phyloP scores from a whole-genome alignment of 2,113 vertebrate genomes.

The Henicopernis longicauda region DNA sequence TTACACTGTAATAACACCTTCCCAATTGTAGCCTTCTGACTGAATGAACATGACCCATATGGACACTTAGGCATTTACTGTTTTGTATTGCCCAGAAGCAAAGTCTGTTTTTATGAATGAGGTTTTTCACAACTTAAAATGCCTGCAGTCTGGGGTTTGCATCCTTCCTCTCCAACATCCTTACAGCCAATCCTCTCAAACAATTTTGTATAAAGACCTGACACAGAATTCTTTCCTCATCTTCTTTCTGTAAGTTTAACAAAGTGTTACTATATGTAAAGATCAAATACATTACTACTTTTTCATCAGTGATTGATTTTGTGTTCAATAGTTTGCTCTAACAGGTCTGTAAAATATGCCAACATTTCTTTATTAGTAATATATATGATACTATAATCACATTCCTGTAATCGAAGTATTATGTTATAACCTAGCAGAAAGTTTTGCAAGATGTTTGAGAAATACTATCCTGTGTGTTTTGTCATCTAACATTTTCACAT shows the following conservation, averaged over 20 bases:
- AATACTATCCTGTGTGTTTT: not conserved
- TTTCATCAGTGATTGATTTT: not conserved
- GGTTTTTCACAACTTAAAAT: not conserved
- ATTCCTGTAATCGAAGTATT: not conserved
- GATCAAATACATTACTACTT: not conserved
- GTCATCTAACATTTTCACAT: not conserved
- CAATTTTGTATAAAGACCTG: not conserved
- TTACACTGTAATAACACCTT: not conserved
- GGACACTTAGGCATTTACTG: not conserved
- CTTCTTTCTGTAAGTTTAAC: not conserved
- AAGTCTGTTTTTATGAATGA: not conserved
- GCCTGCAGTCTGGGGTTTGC: not conserved
- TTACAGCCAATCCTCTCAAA: not conserved
- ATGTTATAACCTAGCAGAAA: not conserved
- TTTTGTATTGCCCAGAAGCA: not conserved
- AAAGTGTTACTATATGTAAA: not conserved
- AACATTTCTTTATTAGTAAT: not conserved
- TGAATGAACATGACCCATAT: not conserved
- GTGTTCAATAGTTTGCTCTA: not conserved
- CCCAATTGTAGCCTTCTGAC: not conserved
- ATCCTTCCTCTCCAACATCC: not conserved
- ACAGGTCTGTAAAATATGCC: not conserved
- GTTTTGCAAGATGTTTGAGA: not conserved
- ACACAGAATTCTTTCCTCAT: not conserved
- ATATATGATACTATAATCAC: not conserved